These are phyloP conservation scores for Phoeniculus purpureus DNA, from an alignment of 2,797 vertebrate genomes.

Conservation along the genomic window DNA sequence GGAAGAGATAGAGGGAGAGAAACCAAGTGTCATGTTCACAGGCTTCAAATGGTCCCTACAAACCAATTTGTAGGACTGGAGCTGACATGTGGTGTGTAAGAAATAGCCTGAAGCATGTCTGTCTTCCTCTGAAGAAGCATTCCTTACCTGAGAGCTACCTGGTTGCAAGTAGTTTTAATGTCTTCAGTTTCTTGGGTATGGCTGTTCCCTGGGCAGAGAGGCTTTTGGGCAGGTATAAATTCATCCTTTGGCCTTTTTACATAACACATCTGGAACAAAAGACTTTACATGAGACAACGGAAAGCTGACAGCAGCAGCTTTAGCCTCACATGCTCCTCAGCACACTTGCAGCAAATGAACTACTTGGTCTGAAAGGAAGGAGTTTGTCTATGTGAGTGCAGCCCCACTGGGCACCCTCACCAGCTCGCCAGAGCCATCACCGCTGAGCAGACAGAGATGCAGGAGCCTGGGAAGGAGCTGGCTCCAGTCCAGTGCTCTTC, in stretches of 20 bases:
- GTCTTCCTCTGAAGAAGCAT: neutral
- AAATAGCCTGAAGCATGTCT: neutral
- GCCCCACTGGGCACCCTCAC: neutral
- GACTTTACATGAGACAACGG: neutral
- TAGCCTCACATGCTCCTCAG: neutral
- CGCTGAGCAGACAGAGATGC: fast-evolving
- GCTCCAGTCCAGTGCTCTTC: neutral
- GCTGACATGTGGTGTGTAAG: neutral
- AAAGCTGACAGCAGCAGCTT: neutral
- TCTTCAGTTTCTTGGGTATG: neutral
- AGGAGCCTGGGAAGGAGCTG: neutral
- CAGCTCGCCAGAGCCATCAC: neutral
- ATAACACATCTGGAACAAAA: neutral
- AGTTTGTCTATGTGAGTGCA: neutral
- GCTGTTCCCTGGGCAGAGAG: neutral
- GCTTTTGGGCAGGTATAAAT: neutral
- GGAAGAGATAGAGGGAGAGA: neutral
- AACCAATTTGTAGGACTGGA: neutral
- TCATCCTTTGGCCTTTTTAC: neutral
- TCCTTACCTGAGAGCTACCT: neutral
- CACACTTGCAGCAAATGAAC: neutral
- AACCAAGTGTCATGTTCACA: neutral
- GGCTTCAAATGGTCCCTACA: neutral
- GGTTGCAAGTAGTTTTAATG: conserved; percentile 1
- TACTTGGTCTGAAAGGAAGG: neutral